These are phyloP conservation scores for Bombus terrestris DNA, from an alignment of 1,140 invertebrate genomes.

Conservation along the genomic window DNA sequence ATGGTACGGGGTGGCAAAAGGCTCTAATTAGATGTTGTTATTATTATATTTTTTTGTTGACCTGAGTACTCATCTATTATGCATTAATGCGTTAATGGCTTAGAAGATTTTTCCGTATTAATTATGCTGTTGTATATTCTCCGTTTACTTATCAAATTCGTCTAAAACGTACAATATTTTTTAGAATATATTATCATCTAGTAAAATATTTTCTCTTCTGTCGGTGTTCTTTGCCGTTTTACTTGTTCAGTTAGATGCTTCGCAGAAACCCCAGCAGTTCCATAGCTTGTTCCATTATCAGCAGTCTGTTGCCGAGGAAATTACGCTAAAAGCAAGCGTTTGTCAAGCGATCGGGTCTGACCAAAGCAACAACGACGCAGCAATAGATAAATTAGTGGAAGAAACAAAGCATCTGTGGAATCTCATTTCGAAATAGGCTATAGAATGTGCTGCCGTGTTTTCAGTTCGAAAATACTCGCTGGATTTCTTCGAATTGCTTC, in stretches of 20 bases:
- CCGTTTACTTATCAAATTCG: neutral
- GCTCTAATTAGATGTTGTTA: too few species aligned
- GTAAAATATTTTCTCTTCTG: neutral
- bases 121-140: neutral
- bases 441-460: neutral
- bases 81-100: too few species aligned
- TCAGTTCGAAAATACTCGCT: constrained; percentile 27
- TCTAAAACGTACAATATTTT: neutral
- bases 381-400: constrained; percentile 40
- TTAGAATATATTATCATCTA: neutral
- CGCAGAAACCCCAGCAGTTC: neutral
- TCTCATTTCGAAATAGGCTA: constrained; percentile 31
- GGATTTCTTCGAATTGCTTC: constrained; percentile 6
- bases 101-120: neutral
- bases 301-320: neutral
- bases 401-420: constrained; percentile 17
- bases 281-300: constrained; percentile 8
- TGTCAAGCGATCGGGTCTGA: neutral
- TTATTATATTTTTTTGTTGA: too few species aligned
- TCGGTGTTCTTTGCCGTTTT: neutral
- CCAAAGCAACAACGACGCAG: neutral
- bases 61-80: too few species aligned
- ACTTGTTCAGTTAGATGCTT: neutral
- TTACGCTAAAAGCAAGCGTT: constrained; percentile 24
- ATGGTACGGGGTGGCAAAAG: too few species aligned